These are phyloP conservation scores for Scaptomyza reducta DNA, from an alignment of 2,888 invertebrate genomes.

Conservation along the genomic window DNA sequence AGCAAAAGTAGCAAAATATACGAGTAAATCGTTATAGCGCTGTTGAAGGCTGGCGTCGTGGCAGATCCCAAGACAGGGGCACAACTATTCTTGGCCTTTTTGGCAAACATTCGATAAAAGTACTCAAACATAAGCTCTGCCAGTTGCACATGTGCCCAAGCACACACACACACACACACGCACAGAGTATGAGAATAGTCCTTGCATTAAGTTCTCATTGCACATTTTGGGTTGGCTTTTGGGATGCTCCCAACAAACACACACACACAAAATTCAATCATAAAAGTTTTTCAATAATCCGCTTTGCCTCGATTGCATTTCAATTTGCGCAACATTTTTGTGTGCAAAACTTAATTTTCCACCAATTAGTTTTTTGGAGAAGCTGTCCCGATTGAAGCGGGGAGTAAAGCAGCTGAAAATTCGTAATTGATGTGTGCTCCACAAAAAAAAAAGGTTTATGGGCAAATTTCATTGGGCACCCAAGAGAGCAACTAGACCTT, in stretches of 20 bases:
- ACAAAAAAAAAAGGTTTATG: constrained; percentile 4
- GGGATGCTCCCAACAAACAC: constrained; percentile 25
- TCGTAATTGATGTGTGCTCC: constrained; percentile 68
- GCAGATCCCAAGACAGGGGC: constrained; percentile 10
- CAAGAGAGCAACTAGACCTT: neutral
- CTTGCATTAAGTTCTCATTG: constrained; percentile 66
- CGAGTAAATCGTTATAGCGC: constrained; percentile 73
- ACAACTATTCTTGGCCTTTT: constrained; percentile 54
- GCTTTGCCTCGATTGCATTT: constrained; percentile 81
- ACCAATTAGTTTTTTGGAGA: constrained; percentile 79
- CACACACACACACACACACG: constrained; percentile 9
- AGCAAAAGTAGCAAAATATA: constrained; percentile 80
- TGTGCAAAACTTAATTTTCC: constrained; percentile 82
- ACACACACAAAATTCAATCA: constrained; percentile 74
- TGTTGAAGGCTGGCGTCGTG: neutral
- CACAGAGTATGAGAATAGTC: constrained; percentile 5
- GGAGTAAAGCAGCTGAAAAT: neutral
- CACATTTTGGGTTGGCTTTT: constrained; percentile 53
- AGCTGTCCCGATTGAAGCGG: constrained; percentile 8
- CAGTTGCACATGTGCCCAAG: constrained; percentile 67
- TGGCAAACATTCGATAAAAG: constrained; percentile 64
- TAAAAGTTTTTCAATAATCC: constrained; percentile 81
- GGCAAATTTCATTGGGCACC: constrained; percentile 31
- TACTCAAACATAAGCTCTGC: constrained; percentile 69
- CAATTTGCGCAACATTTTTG: constrained; percentile 80